phyloP scores from a whole-genome alignment of 2,113 vertebrate species.

The Odocoileus hemionus region DNA sequence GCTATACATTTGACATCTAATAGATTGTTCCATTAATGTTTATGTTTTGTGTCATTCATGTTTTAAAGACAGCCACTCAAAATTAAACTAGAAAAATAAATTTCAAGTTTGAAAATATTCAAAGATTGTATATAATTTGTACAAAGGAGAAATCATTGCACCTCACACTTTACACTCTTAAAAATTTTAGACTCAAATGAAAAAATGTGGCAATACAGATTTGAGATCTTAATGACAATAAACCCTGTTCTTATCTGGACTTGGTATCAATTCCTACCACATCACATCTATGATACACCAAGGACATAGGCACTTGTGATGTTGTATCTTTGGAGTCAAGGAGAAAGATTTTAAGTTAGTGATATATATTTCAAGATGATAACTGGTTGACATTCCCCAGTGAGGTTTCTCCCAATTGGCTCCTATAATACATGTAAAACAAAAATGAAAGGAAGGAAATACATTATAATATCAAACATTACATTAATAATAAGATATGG shows the following conservation, averaged over 20 bases:
- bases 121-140: background rate
- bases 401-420: background rate
- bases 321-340: background rate
- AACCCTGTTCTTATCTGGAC: background rate
- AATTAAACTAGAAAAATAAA: background rate
- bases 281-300: too few relatives aligned
- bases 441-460: background rate
- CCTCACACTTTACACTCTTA: background rate
- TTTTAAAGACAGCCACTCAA: background rate
- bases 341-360: background rate
- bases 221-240: background rate
- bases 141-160: background rate
- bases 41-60: background rate
- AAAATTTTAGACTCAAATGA: background rate
- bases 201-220: background rate
- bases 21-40: background rate
- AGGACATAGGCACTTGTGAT: background rate
- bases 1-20: background rate
- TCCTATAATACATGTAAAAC: background rate
- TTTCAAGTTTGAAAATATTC: background rate
- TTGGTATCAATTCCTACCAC: rapidly evolving
- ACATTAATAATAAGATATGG: background rate
- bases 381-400: background rate
- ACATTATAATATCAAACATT: background rate
- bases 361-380: background rate